Evolutionary conservation across 1,140 invertebrate species (phyloP).

Genomic region (Calephelis nemesis): DNA sequence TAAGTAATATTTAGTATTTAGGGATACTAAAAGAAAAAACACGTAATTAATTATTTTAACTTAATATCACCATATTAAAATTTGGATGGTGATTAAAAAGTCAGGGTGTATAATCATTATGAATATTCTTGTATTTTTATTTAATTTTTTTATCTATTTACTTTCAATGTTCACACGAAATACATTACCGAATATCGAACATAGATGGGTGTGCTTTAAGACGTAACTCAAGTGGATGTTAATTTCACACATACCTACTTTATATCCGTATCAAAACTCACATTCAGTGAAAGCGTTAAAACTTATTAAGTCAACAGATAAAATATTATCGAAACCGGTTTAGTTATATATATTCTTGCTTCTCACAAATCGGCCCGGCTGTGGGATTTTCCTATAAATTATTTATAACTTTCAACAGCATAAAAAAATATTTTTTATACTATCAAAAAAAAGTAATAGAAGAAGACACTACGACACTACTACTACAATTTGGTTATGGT

Average conservation of each 20-base stretch:
- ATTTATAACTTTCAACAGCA: background rate
- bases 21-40: too few relatives aligned
- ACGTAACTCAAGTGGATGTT: background rate
- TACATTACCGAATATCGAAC: background rate
- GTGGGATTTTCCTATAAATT: background rate
- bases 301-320: background rate
- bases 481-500: too few relatives aligned
- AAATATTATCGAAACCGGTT: constrained; percentile 8
- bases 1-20: too few relatives aligned
- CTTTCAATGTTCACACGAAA: too few relatives aligned
- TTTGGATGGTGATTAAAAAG: too few relatives aligned
- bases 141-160: too few relatives aligned
- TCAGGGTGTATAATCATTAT: too few relatives aligned
- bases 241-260: background rate
- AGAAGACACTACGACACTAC: background rate
- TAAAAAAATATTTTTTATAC: background rate
- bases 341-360: background rate
- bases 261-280: background rate
- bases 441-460: background rate
- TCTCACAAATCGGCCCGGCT: background rate
- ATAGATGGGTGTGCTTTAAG: background rate
- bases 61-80: too few relatives aligned
- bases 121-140: too few relatives aligned
- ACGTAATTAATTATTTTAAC: too few relatives aligned
- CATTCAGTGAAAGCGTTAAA: constrained; percentile 5